Percentiles rank a stretch among this genome's conserved stretches.
These are phyloP conservation scores for Brachypalpus laphriformis DNA, from an alignment of 2,888 invertebrate genomes.

Conservation along the genomic window DNA sequence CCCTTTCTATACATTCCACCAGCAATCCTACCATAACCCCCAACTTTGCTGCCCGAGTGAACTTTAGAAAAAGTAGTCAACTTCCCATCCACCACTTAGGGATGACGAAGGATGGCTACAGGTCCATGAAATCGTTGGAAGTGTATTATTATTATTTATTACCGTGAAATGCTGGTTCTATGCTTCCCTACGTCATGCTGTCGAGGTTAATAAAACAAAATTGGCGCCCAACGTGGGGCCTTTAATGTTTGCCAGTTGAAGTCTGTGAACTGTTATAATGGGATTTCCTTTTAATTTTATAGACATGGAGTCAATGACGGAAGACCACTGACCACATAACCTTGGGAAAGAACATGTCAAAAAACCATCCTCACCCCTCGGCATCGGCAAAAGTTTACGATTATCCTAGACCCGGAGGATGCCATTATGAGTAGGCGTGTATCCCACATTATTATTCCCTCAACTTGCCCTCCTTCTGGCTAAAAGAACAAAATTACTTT, in stretches of 20 bases:
- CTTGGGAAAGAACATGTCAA: conserved; percentile 7
- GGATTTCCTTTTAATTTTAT: background rate
- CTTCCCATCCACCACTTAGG: conserved; percentile 21
- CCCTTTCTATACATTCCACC: conserved; percentile 9
- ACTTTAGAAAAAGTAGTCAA: conserved; percentile 48
- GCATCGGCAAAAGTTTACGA: conserved; percentile 23
- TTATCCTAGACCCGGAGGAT: conserved; percentile 31
- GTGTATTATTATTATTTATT: conserved; percentile 47
- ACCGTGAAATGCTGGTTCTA: conserved; percentile 41
- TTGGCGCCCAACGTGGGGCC: background rate
- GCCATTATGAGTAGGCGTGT: conserved; percentile 31
- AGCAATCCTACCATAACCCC: too few relatives aligned
- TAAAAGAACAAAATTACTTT: conserved; percentile 44
- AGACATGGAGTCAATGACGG: conserved; percentile 17
- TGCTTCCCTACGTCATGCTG: conserved; percentile 9
- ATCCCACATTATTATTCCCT: conserved; percentile 21
- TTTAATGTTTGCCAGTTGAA: background rate
- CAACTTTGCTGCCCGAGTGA: conserved; percentile 53
- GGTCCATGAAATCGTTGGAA: conserved; percentile 30
- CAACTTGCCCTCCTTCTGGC: conserved; percentile 22
- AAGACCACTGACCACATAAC: conserved; percentile 9
- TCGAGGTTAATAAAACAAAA: background rate
- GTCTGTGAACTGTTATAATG: background rate
- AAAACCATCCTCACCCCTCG: background rate
- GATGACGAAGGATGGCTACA: background rate